Percentiles rank a stretch among this genome's conserved stretches.
Conservation (phyloP, 2,888 invertebrate genomes). For the Ichneumoninae sp. region DNA sequence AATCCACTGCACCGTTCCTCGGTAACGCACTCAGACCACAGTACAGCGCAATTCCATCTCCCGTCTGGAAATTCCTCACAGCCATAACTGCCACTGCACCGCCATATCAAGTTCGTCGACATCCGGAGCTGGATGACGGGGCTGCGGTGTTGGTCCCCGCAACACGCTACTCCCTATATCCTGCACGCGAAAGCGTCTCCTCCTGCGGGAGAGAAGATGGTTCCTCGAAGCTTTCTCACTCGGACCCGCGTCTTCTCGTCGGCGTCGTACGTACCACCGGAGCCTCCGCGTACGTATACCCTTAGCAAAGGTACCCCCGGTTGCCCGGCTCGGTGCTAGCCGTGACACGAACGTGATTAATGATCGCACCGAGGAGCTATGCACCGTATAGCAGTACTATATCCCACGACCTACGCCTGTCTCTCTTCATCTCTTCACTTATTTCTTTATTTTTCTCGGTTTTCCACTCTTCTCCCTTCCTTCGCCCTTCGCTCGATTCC, state of each 20-base stretch:
- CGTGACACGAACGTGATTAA: slow-evolving; percentile 84
- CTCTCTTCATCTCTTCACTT: slow-evolving; percentile 49
- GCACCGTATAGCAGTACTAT: slow-evolving; percentile 73
- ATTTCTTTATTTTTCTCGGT: slow-evolving; percentile 60
- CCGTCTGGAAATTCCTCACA: slow-evolving; percentile 36
- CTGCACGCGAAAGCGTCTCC: slow-evolving; percentile 63
- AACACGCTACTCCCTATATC: slow-evolving; percentile 54
- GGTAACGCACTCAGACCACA: slow-evolving; percentile 18
- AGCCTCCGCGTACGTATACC: slow-evolving; percentile 76
- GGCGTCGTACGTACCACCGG: slow-evolving; percentile 58
- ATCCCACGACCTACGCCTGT: slow-evolving; percentile 56
- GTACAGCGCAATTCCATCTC: slow-evolving; percentile 30
- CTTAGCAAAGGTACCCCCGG: slow-evolving; percentile 82
- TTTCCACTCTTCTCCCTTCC: slow-evolving; percentile 61
- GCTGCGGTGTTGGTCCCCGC: slow-evolving; percentile 39
- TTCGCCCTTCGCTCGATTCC: slow-evolving; percentile 72
- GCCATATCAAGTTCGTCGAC: slow-evolving; percentile 63
- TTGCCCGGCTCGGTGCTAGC: slow-evolving; percentile 82
- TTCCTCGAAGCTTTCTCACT: slow-evolving; percentile 65
- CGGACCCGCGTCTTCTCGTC: slow-evolving; percentile 57
- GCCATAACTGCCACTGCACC: slow-evolving; percentile 49
- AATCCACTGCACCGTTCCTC: not conserved
- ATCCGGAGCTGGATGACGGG: slow-evolving; percentile 58
- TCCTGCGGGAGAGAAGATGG: slow-evolving; percentile 49
- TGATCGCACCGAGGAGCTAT: slow-evolving; percentile 82